Conservation (phyloP, 1,140 invertebrate genomes). For the Drosophila virilis region DNA sequence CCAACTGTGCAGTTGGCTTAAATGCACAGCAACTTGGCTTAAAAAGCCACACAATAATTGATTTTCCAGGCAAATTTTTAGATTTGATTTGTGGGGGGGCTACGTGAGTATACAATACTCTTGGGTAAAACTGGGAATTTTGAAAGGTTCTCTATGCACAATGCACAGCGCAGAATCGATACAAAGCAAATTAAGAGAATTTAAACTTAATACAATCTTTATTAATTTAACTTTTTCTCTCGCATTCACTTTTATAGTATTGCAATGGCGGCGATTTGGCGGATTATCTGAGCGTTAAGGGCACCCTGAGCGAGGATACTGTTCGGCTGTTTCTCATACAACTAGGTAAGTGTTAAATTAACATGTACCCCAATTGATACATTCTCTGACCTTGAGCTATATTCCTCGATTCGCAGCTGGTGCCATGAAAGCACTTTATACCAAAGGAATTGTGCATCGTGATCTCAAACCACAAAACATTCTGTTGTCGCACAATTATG, state of each 20-base stretch:
- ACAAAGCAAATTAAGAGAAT: no score
- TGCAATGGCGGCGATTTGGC: slow-evolving; percentile 99
- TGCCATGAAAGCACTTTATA: slow-evolving; percentile 98
- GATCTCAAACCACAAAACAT: slow-evolving; percentile 99
- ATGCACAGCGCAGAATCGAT: no score
- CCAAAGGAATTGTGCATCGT: slow-evolving; percentile 98
- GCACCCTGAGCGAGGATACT: slow-evolving; percentile 98
- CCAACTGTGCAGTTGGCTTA: slow-evolving; percentile 41
- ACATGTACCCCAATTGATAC: neutral
- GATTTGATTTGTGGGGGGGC: neutral
- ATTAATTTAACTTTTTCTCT: neutral
- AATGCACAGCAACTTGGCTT: slow-evolving; percentile 13
- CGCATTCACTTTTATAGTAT: slow-evolving; percentile 88
- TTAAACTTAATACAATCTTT: neutral
- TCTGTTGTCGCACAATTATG: slow-evolving; percentile 92
- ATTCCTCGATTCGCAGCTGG: slow-evolving; percentile 87
- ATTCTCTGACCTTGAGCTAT: neutral
- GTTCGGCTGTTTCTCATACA: slow-evolving; percentile 97
- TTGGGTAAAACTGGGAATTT: no score
- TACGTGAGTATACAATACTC: no score
- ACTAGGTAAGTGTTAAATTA: slow-evolving; percentile 88
- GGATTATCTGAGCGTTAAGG: slow-evolving; percentile 96
- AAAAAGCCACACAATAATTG: slow-evolving; percentile 6
- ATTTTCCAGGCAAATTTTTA: neutral
- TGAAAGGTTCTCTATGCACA: no score